A percentile compares a stretch with the other conserved stretches of the same genome.
phyloP scores from a whole-genome alignment of 2,797 vertebrate species.

The Threskiornis aethiopicus region DNA sequence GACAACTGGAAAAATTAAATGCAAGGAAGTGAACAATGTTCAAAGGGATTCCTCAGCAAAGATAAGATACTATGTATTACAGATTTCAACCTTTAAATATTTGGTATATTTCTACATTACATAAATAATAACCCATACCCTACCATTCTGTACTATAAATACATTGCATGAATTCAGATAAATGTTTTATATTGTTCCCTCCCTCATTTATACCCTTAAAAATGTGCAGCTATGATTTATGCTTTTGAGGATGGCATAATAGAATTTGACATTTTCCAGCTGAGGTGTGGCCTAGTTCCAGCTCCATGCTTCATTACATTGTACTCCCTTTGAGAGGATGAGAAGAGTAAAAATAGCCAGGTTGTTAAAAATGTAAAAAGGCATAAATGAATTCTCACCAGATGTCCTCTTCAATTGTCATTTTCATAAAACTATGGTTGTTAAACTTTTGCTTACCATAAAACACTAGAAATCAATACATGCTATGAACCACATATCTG shows the following conservation, averaged over 20 bases:
- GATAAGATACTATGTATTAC: background rate
- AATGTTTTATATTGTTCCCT: constrained; percentile 10
- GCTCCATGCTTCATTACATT: constrained; percentile 78
- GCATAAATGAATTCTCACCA: constrained; percentile 75
- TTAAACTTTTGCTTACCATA: constrained; percentile 32
- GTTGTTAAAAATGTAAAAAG: constrained; percentile 78
- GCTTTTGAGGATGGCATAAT: constrained; percentile 76
- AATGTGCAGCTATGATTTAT: constrained; percentile 72
- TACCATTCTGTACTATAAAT: background rate
- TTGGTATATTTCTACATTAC: background rate
- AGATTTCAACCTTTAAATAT: background rate
- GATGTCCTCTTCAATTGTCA: constrained; percentile 71
- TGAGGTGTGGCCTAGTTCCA: constrained; percentile 81
- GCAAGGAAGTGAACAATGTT: background rate
- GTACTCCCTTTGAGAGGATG: constrained; percentile 74
- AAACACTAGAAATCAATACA: background rate
- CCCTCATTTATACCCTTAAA: constrained; percentile 34
- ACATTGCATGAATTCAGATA: background rate
- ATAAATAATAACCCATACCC: background rate
- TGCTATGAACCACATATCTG: background rate
- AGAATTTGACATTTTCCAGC: constrained; percentile 83
- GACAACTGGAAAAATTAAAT: background rate
- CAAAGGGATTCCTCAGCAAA: background rate
- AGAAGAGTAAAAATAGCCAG: constrained; percentile 80
- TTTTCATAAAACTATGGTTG: constrained; percentile 61